These are phyloP conservation scores for Xanthostigma xanthostigma DNA, from an alignment of 2,888 invertebrate species.

Conservation along the genomic window DNA sequence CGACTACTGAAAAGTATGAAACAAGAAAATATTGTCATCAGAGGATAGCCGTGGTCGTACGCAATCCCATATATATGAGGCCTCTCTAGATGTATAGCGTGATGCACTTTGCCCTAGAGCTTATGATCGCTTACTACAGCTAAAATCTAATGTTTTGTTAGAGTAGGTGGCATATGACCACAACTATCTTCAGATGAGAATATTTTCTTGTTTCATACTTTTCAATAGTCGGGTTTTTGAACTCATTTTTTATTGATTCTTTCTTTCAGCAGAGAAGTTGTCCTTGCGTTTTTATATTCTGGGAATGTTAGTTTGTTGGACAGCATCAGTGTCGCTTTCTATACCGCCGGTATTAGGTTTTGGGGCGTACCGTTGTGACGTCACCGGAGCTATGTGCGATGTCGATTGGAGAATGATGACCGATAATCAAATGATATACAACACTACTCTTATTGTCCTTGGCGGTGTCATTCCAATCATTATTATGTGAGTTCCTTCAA, in stretches of 20 bases:
- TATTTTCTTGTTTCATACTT: too few species aligned
- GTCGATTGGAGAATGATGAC: constrained; percentile 33
- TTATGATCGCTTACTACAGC: too few species aligned
- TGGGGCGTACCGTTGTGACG: constrained; percentile 35
- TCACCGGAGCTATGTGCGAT: constrained; percentile 33
- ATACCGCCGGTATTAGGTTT: constrained; percentile 34
- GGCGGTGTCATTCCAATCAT: constrained; percentile 31
- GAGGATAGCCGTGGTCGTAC: too few species aligned
- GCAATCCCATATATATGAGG: too few species aligned
- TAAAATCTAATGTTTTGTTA: too few species aligned
- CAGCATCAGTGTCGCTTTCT: constrained; percentile 29
- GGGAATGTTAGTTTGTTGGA: constrained; percentile 31
- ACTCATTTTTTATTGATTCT: background rate
- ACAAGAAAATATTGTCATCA: too few species aligned
- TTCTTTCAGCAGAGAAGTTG: constrained; percentile 30
- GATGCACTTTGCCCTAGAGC: too few species aligned
- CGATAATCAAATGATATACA: constrained; percentile 31
- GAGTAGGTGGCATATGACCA: too few species aligned
- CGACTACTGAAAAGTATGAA: too few species aligned
- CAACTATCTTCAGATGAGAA: too few species aligned
- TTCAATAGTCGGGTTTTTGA: too few species aligned
- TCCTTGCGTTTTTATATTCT: constrained; percentile 31
- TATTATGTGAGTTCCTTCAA: constrained; percentile 28
- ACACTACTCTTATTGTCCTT: constrained; percentile 29
- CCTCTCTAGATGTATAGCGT: too few species aligned